Evolutionary conservation across 1,140 invertebrate species (phyloP), one percentile per base, ranked within the genome.

Genomic region (Orius insidiosus): DNA sequence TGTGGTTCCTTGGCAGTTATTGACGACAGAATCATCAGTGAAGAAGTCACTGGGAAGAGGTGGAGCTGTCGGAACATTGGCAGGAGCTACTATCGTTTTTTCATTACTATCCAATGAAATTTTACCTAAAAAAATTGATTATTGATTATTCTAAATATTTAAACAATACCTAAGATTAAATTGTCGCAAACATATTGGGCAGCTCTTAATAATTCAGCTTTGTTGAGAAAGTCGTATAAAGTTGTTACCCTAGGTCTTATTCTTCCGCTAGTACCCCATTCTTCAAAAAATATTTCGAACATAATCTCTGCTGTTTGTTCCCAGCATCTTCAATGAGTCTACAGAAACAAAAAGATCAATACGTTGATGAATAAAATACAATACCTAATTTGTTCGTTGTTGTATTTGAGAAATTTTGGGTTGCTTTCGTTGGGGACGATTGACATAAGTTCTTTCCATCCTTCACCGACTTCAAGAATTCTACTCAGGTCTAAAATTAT

Each of bases 261-360:
- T 55, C 64, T 68, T 1, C 83, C 83, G 48, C 80, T 81, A 1
- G 79, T 84, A 11, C 78, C 70, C 85, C 84, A 88, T 64, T 89
- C 84, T 33, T 82, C 75, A 35, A 88, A 66, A 52, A 88, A 68
- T 46, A 86, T 76, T 60, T 83, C 75, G 78, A 69, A 50, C 68
- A 74, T 32, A 64, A 61, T 53, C 67, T 64, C 39, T 67, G 66
- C 52, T 69, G 68, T 53, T 60, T 60, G 43, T 56, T 61, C 35
- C 66, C 67, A 50, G 70, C 67, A 54, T 70, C 66, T 60, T 80
- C 74, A 49, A 84, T 74, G 46, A 74, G 60, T 41, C 76, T 78
- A 42, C n/a, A 7, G 7, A 48, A 52, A 11, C n/a, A 15, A 33
- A 11, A 31, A 13, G 42, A 31, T 35, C 51, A 46, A 42, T n/a